A percentile compares a stretch with the other conserved stretches of the same genome.
These are phyloP conservation scores for Lathronympha strigana DNA, from an alignment of 2,888 invertebrate species.

Conservation along the genomic window DNA sequence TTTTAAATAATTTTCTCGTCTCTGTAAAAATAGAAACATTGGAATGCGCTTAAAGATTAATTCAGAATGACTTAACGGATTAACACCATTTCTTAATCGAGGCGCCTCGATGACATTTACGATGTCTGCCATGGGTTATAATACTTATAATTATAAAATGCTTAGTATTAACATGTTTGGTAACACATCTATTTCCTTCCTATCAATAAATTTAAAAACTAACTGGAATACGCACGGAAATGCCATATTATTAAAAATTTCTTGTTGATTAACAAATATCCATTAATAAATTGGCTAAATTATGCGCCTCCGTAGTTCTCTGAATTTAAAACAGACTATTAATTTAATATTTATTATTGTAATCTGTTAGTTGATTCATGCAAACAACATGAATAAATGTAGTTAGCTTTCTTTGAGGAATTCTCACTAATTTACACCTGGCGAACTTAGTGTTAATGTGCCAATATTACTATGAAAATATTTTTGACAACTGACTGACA, in stretches of 20 bases:
- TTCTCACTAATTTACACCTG: no score
- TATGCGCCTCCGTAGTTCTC: not conserved
- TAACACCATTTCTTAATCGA: conserved; percentile 1
- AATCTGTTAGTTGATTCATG: conserved; percentile 15
- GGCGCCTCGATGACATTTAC: conserved; percentile 24
- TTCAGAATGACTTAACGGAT: no score
- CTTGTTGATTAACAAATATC: conserved; percentile 16
- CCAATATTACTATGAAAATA: no score
- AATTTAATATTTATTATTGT: conserved; percentile 8
- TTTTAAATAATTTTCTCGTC: no score
- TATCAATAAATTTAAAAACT: not conserved
- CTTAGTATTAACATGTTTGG: not conserved
- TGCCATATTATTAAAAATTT: not conserved
- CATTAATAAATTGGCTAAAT: conserved; percentile 2
- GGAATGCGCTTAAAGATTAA: no score
- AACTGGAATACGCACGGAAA: not conserved
- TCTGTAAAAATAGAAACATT: no score
- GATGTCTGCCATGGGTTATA: conserved; percentile 1
- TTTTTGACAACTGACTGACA: no score
- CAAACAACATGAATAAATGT: conserved; percentile 18
- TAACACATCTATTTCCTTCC: not conserved
- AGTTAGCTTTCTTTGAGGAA: conserved; percentile 10
- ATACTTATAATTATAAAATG: conserved; percentile 17
- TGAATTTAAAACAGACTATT: not conserved
- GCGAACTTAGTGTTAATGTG: no score